Evolutionary conservation across 2,113 vertebrate species (phyloP), one percentile per base, ranked within the genome.

Genomic region (Dicaeum eximium): DNA sequence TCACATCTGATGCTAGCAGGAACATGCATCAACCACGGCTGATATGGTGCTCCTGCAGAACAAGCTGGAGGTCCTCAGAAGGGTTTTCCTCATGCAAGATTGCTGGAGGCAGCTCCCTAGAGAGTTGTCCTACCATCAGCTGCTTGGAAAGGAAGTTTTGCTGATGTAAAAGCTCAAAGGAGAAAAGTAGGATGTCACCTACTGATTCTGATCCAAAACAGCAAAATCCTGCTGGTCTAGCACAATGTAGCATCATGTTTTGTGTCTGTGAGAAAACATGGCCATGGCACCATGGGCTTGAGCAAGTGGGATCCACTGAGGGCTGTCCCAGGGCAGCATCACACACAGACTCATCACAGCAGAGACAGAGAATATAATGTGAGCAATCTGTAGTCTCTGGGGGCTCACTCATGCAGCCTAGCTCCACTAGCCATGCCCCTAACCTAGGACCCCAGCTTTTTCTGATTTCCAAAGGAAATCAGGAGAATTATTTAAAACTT

Each of bases 241-340:
- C 30, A 67, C 4, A 3, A n/a, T 6, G 3, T 4, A 50, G 31
- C 6, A 3, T 25, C 53, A 70, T 31, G 38, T 48, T 3, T 1
- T 14, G 28, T 33, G 33, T 33, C 44, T 45, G 38, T 1, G 0
- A 65, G 37, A 64, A 77, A 54, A 20, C 19, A 7, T 38, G 8
- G 24, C n/a, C 21, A 56, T 2, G 3, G 7, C 33, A 83, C 13
- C 18, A 23, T 0, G 18, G 40, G 15, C 62, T 51, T 83, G 44
- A 58, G 47, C 35, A 60, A 27, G 15, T 9, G 2, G 56, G 12
- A 16, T 25, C 42, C 2, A 5, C 4, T 25, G 27, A 57, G 31
- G 51, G 19, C n/a, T 90, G 42, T 88, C 31, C 75, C 42, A 35
- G 25, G 27, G 13, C 64, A 69, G n/a, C 31, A 73, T 35, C 24